A percentile compares a stretch with the other conserved stretches of the same genome.
phyloP scores from a whole-genome alignment of 2,888 invertebrate genomes.

The Catocala sponsa region DNA sequence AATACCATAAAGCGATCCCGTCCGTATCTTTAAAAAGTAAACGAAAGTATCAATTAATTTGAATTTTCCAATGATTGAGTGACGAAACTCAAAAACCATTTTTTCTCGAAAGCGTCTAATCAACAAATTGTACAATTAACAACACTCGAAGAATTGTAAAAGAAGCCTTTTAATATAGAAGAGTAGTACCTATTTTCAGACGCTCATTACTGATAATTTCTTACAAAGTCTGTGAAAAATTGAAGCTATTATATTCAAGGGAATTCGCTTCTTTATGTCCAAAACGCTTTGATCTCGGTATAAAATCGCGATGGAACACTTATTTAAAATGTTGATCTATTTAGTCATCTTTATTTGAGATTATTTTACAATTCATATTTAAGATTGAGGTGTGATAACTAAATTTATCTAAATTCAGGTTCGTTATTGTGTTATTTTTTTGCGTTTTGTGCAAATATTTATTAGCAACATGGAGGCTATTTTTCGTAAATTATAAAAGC shows the following conservation, averaged over 20 bases:
- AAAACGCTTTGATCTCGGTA: conserved; percentile 45
- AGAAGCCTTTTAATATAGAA: conserved; percentile 28
- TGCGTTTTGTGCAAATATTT: too few species aligned
- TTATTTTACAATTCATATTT: conserved; percentile 11
- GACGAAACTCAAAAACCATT: conserved; percentile 6
- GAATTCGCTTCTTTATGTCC: conserved; percentile 24
- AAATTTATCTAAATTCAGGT: conserved; percentile 3
- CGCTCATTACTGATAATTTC: conserved; percentile 47
- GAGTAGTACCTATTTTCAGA: conserved; percentile 39
- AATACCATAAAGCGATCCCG: too few species aligned
- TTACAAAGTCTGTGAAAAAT: conserved; percentile 42
- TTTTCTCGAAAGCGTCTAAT: conserved; percentile 18
- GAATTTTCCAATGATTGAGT: neutral
- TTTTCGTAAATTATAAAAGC: too few species aligned
- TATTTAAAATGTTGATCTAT: conserved; percentile 18
- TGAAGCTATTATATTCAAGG: conserved; percentile 40
- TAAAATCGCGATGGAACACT: conserved; percentile 34
- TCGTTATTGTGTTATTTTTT: too few species aligned
- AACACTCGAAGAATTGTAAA: conserved; percentile 22
- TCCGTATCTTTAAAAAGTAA: too few species aligned
- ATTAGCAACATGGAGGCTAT: too few species aligned
- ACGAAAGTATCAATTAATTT: too few species aligned
- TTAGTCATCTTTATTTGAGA: conserved; percentile 14
- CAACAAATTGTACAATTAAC: conserved; percentile 39
- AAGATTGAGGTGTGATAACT: neutral